phyloP scores from a whole-genome alignment of 2,113 vertebrate genomes.

The Rafetus swinhoei region DNA sequence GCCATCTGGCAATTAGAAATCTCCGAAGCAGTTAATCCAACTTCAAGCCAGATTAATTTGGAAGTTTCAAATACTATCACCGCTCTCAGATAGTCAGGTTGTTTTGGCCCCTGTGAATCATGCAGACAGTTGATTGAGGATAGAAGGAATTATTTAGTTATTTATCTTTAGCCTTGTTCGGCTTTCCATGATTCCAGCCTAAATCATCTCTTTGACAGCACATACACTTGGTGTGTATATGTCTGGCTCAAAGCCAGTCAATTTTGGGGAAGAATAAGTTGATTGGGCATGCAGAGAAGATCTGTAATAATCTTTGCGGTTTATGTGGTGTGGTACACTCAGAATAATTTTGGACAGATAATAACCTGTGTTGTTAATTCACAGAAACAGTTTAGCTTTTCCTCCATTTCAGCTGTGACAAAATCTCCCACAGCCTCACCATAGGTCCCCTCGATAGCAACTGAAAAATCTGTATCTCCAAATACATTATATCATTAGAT shows the following conservation, averaged over 20 bases:
- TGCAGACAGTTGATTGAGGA: slow-evolving; percentile 33
- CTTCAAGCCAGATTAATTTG: slow-evolving; percentile 75
- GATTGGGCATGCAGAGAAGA: not conserved
- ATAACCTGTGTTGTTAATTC: slow-evolving; percentile 56
- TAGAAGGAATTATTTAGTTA: slow-evolving; percentile 73
- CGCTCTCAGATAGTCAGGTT: slow-evolving; percentile 58
- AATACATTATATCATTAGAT: slow-evolving; percentile 74
- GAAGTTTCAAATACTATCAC: slow-evolving; percentile 66
- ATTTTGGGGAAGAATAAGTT: slow-evolving; percentile 29
- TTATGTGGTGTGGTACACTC: slow-evolving; percentile 52
- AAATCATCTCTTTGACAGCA: slow-evolving; percentile 20
- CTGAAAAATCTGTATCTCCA: slow-evolving; percentile 65
- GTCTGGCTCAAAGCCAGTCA: slow-evolving; percentile 34
- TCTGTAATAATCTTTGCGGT: slow-evolving; percentile 21
- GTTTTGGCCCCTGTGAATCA: slow-evolving; percentile 70
- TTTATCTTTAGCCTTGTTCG: slow-evolving; percentile 48
- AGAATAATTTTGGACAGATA: slow-evolving; percentile 53
- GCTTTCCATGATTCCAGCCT: slow-evolving; percentile 42
- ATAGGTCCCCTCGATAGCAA: slow-evolving; percentile 58
- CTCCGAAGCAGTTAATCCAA: slow-evolving; percentile 70
- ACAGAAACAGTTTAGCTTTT: slow-evolving; percentile 57
- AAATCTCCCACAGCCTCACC: slow-evolving; percentile 68
- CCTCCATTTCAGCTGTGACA: slow-evolving; percentile 51
- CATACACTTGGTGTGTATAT: not conserved
- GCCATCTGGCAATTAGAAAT: slow-evolving; percentile 76